phyloP scores from a whole-genome alignment of 92 coral and sea anemone genomes.

The Zoanthus sociatus region DNA sequence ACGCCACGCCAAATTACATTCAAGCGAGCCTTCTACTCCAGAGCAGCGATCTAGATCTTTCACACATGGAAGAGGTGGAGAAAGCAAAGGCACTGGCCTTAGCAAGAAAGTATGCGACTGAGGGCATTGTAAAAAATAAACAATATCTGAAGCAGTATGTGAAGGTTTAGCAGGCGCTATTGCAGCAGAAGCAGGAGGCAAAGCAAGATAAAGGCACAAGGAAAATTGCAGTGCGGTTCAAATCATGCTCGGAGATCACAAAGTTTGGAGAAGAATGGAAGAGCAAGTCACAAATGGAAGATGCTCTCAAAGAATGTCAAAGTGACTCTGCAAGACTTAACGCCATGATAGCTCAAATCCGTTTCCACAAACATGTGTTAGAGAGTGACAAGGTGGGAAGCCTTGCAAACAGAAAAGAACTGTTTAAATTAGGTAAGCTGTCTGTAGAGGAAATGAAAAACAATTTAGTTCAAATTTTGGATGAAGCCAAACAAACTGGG shows the following conservation, averaged over 20 bases:
- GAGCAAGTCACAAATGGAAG: background rate
- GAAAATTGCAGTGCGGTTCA: slow-evolving; percentile 13
- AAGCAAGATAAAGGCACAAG: slow-evolving; percentile 14
- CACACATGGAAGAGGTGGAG: slow-evolving; percentile 17
- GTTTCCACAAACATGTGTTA: slow-evolving; percentile 2
- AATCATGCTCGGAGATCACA: background rate
- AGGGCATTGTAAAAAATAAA: background rate
- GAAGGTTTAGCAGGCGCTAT: slow-evolving; percentile 16
- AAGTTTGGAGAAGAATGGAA: slow-evolving; percentile 14
- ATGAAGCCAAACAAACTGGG: slow-evolving; percentile 9
- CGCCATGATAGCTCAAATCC: slow-evolving; percentile 9
- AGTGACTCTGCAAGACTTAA: slow-evolving; percentile 14
- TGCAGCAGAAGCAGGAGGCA: slow-evolving; percentile 13
- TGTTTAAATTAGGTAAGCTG: background rate
- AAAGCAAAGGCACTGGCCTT: background rate
- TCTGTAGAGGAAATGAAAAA: background rate
- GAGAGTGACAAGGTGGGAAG: background rate
- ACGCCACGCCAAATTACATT: slow-evolving; percentile 1
- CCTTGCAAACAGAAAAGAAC: slow-evolving; percentile 21
- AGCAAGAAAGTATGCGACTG: slow-evolving; percentile 30
- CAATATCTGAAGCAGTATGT: slow-evolving; percentile 1
- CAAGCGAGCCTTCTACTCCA: slow-evolving; percentile 30
- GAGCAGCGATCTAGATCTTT: slow-evolving; percentile 1
- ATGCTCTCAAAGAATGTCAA: background rate
- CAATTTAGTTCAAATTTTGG: slow-evolving; percentile 8